phyloP scores from a whole-genome alignment of 2,113 vertebrate genomes.

The Meriones unguiculatus region DNA sequence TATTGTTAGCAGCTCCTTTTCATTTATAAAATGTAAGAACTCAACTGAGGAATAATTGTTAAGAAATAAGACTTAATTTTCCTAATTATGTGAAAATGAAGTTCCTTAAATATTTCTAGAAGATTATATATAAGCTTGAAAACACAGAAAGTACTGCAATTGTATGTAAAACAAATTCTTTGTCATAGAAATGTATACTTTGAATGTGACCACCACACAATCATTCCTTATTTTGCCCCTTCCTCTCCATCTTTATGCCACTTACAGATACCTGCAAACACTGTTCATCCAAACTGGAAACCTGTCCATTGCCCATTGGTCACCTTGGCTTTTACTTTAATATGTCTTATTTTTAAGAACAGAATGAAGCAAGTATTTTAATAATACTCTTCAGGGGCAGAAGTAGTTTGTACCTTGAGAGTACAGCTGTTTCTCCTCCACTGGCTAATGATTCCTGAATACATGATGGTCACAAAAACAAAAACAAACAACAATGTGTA shows the following conservation, averaged over 20 bases:
- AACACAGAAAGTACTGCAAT: neutral
- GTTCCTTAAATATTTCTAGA: constrained; percentile 61
- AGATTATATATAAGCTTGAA: constrained; percentile 23
- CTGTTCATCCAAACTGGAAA: neutral
- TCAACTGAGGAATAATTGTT: constrained; percentile 47
- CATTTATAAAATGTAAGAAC: constrained; percentile 43
- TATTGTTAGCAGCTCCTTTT: constrained; percentile 60
- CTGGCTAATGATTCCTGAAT: constrained; percentile 1
- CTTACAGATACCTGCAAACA: neutral
- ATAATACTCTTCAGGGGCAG: neutral
- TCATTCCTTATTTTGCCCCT: neutral
- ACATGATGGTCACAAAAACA: neutral
- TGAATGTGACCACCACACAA: neutral
- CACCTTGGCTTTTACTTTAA: neutral
- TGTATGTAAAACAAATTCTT: constrained; percentile 22
- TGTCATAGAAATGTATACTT: neutral
- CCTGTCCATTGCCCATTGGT: neutral
- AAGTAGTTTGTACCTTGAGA: constrained; percentile 23
- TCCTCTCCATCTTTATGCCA: neutral
- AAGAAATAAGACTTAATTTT: constrained; percentile 61
- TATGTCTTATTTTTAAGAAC: neutral
- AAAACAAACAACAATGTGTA: neutral
- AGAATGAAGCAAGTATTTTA: constrained; percentile 46
- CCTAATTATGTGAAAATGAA: constrained; percentile 50
- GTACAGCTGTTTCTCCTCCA: neutral